Percentiles rank a stretch among this genome's conserved stretches.
Conservation (phyloP, 1,140 invertebrate species). For the Chlorops oryzae region DNA sequence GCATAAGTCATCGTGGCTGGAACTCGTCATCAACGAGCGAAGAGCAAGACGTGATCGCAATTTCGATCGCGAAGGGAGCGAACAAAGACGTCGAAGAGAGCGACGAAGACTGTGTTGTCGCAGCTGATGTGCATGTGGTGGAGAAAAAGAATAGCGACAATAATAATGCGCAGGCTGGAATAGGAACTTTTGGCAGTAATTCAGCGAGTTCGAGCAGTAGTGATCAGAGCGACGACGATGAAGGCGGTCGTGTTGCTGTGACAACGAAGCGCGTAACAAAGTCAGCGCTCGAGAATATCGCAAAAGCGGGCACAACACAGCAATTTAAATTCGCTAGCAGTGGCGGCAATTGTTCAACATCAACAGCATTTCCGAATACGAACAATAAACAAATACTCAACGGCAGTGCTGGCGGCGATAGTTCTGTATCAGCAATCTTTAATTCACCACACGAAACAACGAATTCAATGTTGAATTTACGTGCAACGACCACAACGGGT, state of each 20-base stretch:
- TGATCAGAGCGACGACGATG: constrained; percentile 42
- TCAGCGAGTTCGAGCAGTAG: constrained; percentile 19
- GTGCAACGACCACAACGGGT: not conserved
- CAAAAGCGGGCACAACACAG: constrained; percentile 58
- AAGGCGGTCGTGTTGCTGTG: constrained; percentile 22
- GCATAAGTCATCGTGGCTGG: constrained; percentile 13
- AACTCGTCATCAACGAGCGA: constrained; percentile 8
- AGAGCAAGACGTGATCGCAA: too few relatives aligned
- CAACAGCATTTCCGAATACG: constrained; percentile 33
- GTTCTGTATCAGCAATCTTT: not conserved
- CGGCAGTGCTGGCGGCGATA: constrained; percentile 16
- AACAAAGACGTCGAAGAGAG: not conserved
- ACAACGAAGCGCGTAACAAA: constrained; percentile 52
- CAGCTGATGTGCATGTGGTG: not conserved
- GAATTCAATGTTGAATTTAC: constrained; percentile 5
- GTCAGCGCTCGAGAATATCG: constrained; percentile 60
- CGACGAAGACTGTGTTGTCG: not conserved
- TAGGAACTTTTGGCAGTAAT: not conserved
- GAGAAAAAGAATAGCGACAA: not conserved
- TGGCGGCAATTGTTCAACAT: constrained; percentile 57
- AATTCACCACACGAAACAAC: constrained; percentile 8
- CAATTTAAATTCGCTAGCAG: constrained; percentile 59
- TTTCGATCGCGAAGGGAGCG: constrained; percentile 7
- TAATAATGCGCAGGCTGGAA: not conserved
- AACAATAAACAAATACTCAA: constrained; percentile 27